These are phyloP conservation scores for Drosophila acutilabella DNA, from an alignment of 2,888 invertebrate species.

Conservation along the genomic window DNA sequence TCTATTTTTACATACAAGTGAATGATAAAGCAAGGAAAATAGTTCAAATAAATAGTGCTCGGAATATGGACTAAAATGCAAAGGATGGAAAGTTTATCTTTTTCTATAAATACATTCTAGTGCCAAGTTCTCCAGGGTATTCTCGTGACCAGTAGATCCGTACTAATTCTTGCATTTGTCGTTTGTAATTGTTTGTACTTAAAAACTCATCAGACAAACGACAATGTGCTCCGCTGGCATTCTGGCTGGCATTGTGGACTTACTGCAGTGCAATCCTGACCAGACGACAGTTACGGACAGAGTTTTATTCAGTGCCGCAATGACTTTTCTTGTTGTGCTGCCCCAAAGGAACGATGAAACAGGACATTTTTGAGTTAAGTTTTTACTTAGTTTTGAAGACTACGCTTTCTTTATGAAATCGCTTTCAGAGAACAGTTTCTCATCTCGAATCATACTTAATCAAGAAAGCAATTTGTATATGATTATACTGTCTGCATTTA, in stretches of 20 bases:
- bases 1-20: too few relatives aligned
- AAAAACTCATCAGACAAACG: conserved; percentile 78
- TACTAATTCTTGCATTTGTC: conserved; percentile 49
- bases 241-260: conserved; percentile 18
- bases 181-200: conserved; percentile 78
- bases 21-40: too few relatives aligned
- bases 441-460: conserved; percentile 59
- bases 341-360: conserved; percentile 52
- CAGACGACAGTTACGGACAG: conserved; percentile 47
- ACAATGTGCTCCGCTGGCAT: conserved; percentile 57
- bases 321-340: conserved; percentile 8
- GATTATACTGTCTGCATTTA: conserved; percentile 66
- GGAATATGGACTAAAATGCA: neutral
- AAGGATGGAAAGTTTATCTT: neutral
- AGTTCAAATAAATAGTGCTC: neutral
- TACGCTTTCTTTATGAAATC: conserved; percentile 7
- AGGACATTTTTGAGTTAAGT: conserved; percentile 28
- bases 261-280: conserved; percentile 46
- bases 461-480: conserved; percentile 65
- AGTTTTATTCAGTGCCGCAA: conserved; percentile 65
- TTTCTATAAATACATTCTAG: neutral
- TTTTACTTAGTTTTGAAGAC: conserved; percentile 17
- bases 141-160: neutral
- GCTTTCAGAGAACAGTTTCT: neutral
- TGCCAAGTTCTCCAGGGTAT: conserved; percentile 3